Base-by-base conservation (phyloP, 2,113 vertebrate genomes). In the Aphyosemion australe region DNA sequence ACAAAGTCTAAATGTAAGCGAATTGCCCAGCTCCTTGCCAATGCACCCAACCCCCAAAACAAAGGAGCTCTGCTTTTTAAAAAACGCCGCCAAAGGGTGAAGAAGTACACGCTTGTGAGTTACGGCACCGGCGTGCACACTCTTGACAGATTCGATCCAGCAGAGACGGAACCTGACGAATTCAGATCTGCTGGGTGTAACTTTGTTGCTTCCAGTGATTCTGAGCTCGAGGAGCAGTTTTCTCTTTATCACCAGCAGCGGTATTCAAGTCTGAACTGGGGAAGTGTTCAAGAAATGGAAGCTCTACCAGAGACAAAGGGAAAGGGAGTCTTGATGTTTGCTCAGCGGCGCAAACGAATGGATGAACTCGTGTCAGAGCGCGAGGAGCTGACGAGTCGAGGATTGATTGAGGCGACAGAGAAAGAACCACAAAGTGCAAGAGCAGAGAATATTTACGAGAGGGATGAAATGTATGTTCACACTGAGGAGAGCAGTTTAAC, bases 301-400 rank as follows among this genome's bases (percentile, higher is more conserved):
- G 91, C 88, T 0, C 86, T 98, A 66, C 93, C 94, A 63, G 95
- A 95, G 64, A 96, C 90, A 69, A 93, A 93, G 61, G 97, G 97
- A 72, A 99, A 98, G 72, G 97, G 97, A 16, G 94, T 94, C 43
- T 81, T 95, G 78, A 97, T 99, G 97, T 99, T 99, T 87, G 96
- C 93, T 61, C 93, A 92, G 81, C 91, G 95, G 10, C 93, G 95
- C 75, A 95, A 97, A 86, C 91, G 95, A n/a, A 94, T 98, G 88
- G 96, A 99, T 76, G 94, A 95, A 78, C 93, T 98, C 47, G 67
- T 92, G 0, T 94, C 94, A 0, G 94, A 96, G 54, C 93, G 94
- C 11, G 97, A 98, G 75, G 95, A 96, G 83, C 81, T 92, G 74
- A 93, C 90, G 68, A 75, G 70, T 60, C 85, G 87, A 52, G 90